Percentiles rank a stretch among this genome's conserved stretches.
Conservation (phyloP, 2,888 invertebrate species). For the Xiphydria camelus region DNA sequence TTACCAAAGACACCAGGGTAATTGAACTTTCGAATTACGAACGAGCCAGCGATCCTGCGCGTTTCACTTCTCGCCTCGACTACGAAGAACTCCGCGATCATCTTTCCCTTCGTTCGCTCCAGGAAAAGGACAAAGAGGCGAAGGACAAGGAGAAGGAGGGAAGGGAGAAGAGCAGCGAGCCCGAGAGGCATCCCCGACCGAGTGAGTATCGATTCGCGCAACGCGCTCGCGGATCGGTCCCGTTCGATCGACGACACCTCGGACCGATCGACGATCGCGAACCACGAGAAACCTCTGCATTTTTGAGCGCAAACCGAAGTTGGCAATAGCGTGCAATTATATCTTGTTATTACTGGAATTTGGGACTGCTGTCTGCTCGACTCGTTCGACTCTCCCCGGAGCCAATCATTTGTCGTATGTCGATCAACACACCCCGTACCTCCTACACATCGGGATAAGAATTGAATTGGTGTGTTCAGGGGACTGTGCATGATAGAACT, state of each 20-base stretch:
- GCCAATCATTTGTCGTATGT: constrained; percentile 25
- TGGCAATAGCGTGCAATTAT: constrained; percentile 25
- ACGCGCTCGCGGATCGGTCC: constrained; percentile 6
- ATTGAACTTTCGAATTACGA: too few relatives aligned
- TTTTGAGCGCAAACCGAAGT: constrained; percentile 41
- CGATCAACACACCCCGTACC: not conserved
- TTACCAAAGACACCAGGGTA: constrained; percentile 52
- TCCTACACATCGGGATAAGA: constrained; percentile 16
- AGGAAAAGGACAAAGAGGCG: constrained; percentile 51
- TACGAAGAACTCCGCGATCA: not conserved
- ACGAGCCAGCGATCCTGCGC: too few relatives aligned
- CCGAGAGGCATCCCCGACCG: constrained; percentile 55
- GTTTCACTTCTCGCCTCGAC: too few relatives aligned
- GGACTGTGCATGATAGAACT: constrained; percentile 39
- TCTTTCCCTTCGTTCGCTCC: constrained; percentile 8
- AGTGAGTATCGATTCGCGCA: constrained; percentile 44
- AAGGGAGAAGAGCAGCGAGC: constrained; percentile 48
- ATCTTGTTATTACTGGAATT: constrained; percentile 28
- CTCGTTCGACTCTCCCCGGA: constrained; percentile 15
- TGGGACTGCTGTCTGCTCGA: constrained; percentile 40
- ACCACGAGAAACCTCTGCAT: constrained; percentile 37
- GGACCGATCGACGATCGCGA: constrained; percentile 25
- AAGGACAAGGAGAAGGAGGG: constrained; percentile 50
- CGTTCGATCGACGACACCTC: constrained; percentile 19
- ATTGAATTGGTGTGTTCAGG: constrained; percentile 32